These are phyloP conservation scores for Operophtera brumata DNA, from an alignment of 2,888 invertebrate species.

Conservation along the genomic window DNA sequence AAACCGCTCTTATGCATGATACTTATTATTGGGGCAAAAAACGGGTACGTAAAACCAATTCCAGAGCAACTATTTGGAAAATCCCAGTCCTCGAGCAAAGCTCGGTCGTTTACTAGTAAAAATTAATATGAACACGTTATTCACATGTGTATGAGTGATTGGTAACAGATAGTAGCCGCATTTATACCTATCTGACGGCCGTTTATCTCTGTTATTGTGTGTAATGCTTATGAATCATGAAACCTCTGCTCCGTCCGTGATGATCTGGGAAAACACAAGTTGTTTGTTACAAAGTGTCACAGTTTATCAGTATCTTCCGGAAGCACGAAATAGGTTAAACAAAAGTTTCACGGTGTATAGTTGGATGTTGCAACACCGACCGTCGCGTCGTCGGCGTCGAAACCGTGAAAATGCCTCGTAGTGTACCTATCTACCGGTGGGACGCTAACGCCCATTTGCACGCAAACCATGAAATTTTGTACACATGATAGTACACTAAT, in stretches of 20 bases:
- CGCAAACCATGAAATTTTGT: too few relatives aligned
- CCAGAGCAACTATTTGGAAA: too few relatives aligned
- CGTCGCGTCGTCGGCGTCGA: not conserved
- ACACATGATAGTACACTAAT: too few relatives aligned
- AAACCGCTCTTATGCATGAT: too few relatives aligned
- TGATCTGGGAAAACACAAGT: constrained; percentile 26
- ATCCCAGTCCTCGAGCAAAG: too few relatives aligned
- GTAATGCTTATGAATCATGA: constrained; percentile 23
- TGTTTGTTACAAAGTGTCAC: constrained; percentile 20
- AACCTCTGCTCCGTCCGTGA: constrained; percentile 10
- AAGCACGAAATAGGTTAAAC: constrained; percentile 27
- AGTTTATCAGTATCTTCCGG: constrained; percentile 14
- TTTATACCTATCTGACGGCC: constrained; percentile 13
- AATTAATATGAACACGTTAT: constrained; percentile 51
- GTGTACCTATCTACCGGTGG: too few relatives aligned
- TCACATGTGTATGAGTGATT: constrained; percentile 54
- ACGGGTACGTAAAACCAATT: too few relatives aligned
- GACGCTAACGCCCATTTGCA: too few relatives aligned
- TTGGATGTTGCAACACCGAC: constrained; percentile 21
- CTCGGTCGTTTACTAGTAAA: constrained; percentile 35
- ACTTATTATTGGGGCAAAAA: too few relatives aligned
- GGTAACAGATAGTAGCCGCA: constrained; percentile 40
- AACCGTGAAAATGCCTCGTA: not conserved
- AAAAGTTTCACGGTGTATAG: constrained; percentile 11
- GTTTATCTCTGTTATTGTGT: constrained; percentile 25